These are phyloP conservation scores for Zosterops hypoxanthus DNA, from an alignment of 2,113 vertebrate genomes.

Conservation along the genomic window DNA sequence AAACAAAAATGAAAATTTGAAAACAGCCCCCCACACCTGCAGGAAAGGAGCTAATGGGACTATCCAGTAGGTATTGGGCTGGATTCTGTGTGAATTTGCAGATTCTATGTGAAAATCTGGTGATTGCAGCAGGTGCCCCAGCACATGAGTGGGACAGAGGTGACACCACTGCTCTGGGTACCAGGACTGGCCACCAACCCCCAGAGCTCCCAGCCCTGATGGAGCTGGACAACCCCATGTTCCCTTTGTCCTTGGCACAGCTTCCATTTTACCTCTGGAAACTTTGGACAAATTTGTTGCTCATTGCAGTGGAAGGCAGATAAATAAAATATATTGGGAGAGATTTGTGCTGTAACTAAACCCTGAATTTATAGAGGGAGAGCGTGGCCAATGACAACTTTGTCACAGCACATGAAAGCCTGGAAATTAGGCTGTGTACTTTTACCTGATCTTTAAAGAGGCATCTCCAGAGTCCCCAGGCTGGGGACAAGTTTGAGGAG, in stretches of 20 bases:
- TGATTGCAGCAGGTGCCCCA: not conserved
- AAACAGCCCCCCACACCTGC: not conserved
- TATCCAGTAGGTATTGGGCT: not conserved
- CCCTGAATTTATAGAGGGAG: conserved; percentile 27
- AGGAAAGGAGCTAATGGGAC: conserved; percentile 9
- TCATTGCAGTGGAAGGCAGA: conserved; percentile 40
- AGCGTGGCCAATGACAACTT: conserved; percentile 44
- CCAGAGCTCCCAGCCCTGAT: not conserved
- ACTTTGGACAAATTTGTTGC: conserved; percentile 29
- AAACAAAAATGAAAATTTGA: conserved; percentile 42
- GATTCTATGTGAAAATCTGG: not conserved
- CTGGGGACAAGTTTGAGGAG: conserved; percentile 6
- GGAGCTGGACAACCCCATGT: rapidly evolving
- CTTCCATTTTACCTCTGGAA: not conserved
- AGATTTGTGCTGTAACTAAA: conserved; percentile 60
- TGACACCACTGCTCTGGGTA: not conserved
- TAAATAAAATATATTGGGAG: conserved; percentile 59
- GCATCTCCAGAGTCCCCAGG: not conserved
- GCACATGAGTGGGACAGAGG: not conserved
- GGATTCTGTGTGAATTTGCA: not conserved
- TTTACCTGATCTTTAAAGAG: not conserved
- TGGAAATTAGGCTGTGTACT: conserved; percentile 44
- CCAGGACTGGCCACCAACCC: not conserved
- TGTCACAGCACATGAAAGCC: conserved; percentile 40
- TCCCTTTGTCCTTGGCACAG: not conserved